Percentiles rank a stretch among this genome's conserved stretches.
phyloP scores from a whole-genome alignment of 2,113 vertebrate genomes.

The Petromus typicus region DNA sequence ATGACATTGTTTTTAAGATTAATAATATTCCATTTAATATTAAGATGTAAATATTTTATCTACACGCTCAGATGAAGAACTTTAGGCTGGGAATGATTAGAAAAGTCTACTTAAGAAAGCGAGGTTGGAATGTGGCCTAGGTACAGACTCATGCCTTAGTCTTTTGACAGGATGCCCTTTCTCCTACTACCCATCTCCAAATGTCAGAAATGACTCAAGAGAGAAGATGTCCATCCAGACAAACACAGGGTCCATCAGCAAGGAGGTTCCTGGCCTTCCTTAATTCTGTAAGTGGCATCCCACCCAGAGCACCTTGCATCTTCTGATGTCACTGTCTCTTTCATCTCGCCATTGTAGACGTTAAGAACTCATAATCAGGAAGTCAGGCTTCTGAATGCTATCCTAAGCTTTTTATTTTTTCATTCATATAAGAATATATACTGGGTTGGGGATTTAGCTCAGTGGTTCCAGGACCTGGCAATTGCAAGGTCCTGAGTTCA shows the following conservation, averaged over 20 bases:
- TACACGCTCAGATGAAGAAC: neutral
- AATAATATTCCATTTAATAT: neutral
- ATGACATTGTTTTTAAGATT: neutral
- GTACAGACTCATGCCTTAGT: neutral
- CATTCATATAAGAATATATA: neutral
- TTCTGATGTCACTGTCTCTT: neutral
- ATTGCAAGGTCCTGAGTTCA: too few relatives aligned
- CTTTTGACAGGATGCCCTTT: neutral
- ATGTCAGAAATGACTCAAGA: neutral
- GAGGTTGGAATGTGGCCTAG: slow-evolving; percentile 27
- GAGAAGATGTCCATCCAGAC: neutral
- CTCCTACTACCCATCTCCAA: neutral
- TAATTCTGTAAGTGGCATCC: neutral
- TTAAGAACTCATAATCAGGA: neutral
- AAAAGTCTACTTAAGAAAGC: neutral
- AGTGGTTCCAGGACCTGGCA: too few relatives aligned
- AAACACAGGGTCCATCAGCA: neutral
- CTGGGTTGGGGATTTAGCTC: neutral
- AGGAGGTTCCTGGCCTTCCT: neutral
- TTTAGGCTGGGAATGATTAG: neutral
- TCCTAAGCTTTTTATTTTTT: neutral
- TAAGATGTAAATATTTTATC: neutral
- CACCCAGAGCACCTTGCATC: neutral
- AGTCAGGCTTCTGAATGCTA: neutral
- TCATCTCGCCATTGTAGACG: neutral